Conservation (phyloP, 1,140 invertebrate species). For the Tetramorium alpestre region DNA sequence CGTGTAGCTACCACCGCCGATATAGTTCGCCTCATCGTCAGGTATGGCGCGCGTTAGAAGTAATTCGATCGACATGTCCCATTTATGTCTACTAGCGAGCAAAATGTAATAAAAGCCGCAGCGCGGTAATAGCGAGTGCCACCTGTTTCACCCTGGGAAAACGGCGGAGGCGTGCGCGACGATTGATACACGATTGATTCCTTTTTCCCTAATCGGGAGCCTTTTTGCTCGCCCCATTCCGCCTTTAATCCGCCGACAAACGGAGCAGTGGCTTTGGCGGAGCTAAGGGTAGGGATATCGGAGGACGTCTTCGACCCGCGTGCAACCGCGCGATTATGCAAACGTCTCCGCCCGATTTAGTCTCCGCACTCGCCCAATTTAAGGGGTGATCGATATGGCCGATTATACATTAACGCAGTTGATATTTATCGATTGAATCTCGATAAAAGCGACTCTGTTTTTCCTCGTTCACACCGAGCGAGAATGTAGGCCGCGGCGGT, state of each 20-base stretch:
- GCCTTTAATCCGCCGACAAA: neutral
- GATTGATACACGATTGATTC: conserved; percentile 45
- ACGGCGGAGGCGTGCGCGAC: conserved; percentile 7
- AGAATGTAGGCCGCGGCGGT: no score
- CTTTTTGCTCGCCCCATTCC: neutral
- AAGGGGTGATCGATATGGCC: conserved; percentile 1
- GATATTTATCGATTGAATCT: neutral
- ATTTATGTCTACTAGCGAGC: conserved; percentile 58
- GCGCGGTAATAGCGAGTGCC: conserved; percentile 44
- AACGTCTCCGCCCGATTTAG: conserved; percentile 14
- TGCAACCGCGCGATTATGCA: neutral
- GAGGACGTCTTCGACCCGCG: neutral
- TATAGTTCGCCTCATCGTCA: conserved; percentile 52
- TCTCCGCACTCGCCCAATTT: conserved; percentile 9
- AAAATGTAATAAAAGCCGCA: conserved; percentile 58
- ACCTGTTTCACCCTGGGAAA: conserved; percentile 44
- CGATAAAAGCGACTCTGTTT: neutral
- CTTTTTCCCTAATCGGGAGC: conserved; percentile 11
- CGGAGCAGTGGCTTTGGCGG: neutral
- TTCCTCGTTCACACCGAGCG: neutral
- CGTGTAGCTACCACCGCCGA: neutral
- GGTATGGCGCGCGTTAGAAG: conserved; percentile 58
- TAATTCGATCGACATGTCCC: conserved; percentile 62
- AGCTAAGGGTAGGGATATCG: neutral
- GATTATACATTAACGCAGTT: neutral